These are phyloP conservation scores for Ooceraea biroi DNA, from an alignment of 1,140 invertebrate species.

Conservation along the genomic window DNA sequence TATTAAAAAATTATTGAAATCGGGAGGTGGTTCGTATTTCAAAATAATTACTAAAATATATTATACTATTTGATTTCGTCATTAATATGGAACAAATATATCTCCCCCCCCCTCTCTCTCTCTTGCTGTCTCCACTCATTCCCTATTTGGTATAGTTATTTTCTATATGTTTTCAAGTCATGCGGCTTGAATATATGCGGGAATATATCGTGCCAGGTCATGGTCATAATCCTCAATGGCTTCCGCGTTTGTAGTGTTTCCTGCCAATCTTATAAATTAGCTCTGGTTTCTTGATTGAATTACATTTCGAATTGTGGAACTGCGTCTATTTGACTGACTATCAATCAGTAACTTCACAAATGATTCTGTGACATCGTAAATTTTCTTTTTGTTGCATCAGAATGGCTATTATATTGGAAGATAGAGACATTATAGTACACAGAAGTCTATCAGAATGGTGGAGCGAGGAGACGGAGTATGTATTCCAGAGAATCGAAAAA, in stretches of 20 bases:
- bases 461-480: conserved; percentile 82
- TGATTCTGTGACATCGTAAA: background rate
- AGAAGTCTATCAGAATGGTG: conserved; percentile 82
- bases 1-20: no score
- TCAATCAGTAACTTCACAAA: background rate
- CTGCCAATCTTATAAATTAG: conserved; percentile 69
- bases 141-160: background rate
- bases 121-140: no score
- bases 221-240: conserved; percentile 68
- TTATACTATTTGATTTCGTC: no score
- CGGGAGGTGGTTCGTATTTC: no score
- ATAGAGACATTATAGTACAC: conserved; percentile 59
- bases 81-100: no score
- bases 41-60: no score
- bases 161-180: background rate
- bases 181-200: background rate
- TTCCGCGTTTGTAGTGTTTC: conserved; percentile 76
- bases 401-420: conserved; percentile 38
- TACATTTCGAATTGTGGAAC: background rate
- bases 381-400: background rate
- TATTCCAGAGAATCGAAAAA: conserved; percentile 82
- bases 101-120: no score
- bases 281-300: background rate
- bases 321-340: background rate
- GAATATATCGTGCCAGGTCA: conserved; percentile 57